Evolutionary conservation across 2,888 invertebrate genomes (phyloP), one percentile per base, ranked within the genome.

Genomic region (Apamea anceps): DNA sequence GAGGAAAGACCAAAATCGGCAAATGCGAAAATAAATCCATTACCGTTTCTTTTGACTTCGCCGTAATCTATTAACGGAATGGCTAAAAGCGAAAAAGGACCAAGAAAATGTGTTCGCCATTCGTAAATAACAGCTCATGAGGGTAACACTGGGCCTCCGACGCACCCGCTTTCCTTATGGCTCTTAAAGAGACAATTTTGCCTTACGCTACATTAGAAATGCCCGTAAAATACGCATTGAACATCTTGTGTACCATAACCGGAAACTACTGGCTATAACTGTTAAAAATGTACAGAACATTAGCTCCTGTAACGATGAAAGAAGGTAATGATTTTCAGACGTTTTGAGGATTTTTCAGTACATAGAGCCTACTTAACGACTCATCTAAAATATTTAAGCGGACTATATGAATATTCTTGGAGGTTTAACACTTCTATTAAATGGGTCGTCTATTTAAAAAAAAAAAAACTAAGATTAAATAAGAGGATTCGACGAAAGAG

Each of bases 121-220:
- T 91, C 92, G 92, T 93, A 94, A 94, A 94, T 91, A 92, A 88
- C 80, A 90, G 88, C 89, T 91, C 90, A 89, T 89, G 89, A 87
- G 86, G 87, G 87, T 85, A 86, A 87, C 88, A 80, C 88, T 82
- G 80, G 85, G 86, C 84, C 83, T 81, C 89, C 84, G 79, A 83
- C 81, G 66, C 83, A 86, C 80, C 85, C 87, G 85, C 89, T 87
- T 87, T 90, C 87, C 89, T 91, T 91, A 91, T 86, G 85, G 85
- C 91, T 90, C 90, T 89, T 93, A 82, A 91, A 91, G 91, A 91
- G 90, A 92, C 91, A 91, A 91, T 92, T 92, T 92, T 90, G 89
- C 85, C 88, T 91, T 88, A 91, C 91, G 92, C 90, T 91, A 92
- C 92, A 92, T 92, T 93, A 90, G 87, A 87, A 90, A 91, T 81